phyloP scores from a whole-genome alignment of 2,113 vertebrate genomes.

The Psettodes erumei region DNA sequence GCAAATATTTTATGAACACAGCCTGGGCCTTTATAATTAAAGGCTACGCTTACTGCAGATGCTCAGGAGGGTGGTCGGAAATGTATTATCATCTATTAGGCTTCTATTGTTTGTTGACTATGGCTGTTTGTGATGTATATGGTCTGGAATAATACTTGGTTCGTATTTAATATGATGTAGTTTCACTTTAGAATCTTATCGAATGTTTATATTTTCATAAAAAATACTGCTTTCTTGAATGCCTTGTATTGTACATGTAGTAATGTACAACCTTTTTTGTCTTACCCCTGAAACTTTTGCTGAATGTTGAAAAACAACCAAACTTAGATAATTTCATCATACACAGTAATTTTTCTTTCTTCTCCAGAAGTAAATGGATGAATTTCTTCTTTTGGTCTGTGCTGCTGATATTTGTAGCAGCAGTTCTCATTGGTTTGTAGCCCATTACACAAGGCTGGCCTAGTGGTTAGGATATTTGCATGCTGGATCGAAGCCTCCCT shows the following conservation, averaged over 20 bases:
- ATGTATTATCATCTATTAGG: not conserved
- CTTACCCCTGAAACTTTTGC: not conserved
- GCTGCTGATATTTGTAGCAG: constrained; percentile 4
- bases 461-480: constrained; percentile 66
- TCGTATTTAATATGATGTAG: not conserved
- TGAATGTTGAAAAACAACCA: constrained; percentile 6
- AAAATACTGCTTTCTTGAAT: too few species aligned
- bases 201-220: not conserved
- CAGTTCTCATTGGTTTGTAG: constrained; percentile 37
- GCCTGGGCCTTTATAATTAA: constrained; percentile 31
- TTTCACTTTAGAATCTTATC: not conserved
- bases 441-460: constrained; percentile 30
- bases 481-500: constrained; percentile 73
- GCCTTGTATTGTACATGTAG: not conserved
- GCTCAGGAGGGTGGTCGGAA: not conserved
- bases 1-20: constrained; percentile 34
- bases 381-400: constrained; percentile 9
- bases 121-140: not conserved
- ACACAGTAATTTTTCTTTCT: not conserved
- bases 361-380: constrained; percentile 9
- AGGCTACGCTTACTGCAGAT: not conserved
- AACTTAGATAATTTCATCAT: not conserved
- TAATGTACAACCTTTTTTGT: not conserved
- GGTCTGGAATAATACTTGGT: not conserved
- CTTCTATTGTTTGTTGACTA: not conserved